These are phyloP conservation scores for Pipa parva DNA, from an alignment of 2,113 vertebrate species.

Conservation along the genomic window DNA sequence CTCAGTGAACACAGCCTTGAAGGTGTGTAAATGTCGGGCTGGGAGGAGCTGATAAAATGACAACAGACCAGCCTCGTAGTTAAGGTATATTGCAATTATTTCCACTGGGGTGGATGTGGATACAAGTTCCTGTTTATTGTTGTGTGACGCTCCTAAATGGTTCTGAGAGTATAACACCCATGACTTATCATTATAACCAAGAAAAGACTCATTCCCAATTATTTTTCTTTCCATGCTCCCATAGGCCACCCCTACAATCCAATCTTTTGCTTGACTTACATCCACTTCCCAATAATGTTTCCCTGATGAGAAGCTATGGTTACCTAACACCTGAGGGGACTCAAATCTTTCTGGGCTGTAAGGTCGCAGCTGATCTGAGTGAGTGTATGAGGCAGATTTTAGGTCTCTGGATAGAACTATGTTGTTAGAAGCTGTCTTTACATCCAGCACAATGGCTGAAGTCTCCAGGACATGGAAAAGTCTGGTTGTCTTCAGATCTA, in stretches of 20 bases:
- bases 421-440: background rate
- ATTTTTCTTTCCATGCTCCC: slow-evolving; percentile 12
- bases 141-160: background rate
- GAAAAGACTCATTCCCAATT: background rate
- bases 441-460: slow-evolving; percentile 6
- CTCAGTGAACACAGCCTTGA: background rate
- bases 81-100: slow-evolving; percentile 2
- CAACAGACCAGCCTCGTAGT: slow-evolving; percentile 8
- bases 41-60: background rate
- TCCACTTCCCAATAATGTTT: slow-evolving; percentile 28
- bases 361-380: background rate
- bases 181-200: slow-evolving; percentile 17
- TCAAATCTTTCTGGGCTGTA: slow-evolving; percentile 12
- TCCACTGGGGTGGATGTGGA: background rate
- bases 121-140: background rate
- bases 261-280: slow-evolving; percentile 1
- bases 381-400: background rate
- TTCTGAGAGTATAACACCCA: background rate
- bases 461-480: background rate
- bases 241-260: slow-evolving; percentile 16
- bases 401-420: background rate
- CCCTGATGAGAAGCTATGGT: background rate
- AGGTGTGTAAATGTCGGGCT: background rate
- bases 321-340: background rate
- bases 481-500: background rate